Evolutionary conservation across 2,797 vertebrate species (phyloP), one percentile per base, ranked within the genome.

Genomic region (Gambelia wislizenii): DNA sequence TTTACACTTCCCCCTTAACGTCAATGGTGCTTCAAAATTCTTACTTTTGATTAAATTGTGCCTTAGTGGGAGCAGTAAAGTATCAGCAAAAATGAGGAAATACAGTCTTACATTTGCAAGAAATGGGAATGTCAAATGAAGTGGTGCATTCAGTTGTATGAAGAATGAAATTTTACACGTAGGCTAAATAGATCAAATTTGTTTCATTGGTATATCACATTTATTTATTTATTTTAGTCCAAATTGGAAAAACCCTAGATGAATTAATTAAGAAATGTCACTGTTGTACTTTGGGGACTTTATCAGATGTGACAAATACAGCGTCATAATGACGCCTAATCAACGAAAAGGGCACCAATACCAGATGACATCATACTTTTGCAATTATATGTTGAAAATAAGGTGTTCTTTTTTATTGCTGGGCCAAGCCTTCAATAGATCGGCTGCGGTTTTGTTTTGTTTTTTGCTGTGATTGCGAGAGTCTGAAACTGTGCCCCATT

Each of bases 231-330:
- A 44, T 36, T 88, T 86, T 67, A 59, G 69, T 52, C 27, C 61
- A 54, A 36, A 27, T 84, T 86, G n/a, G 69, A 67, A 47, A 91
- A 82, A 33, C 1, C 42, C 85, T 64, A 22, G 87, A 14, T 47
- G 83, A 72, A 36, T 61, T 47, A 3, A 78, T 16, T 80, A 16
- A 0, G 49, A 86, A 70, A 25, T 13, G 20, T 16, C 49, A 1
- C 33, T 0, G 0, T 14, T 39, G 25, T 3, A 0, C 16, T n/a
- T 39, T n/a, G n/a, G n/a, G n/a, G n/a, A n/a, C n/a, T n/a, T n/a
- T n/a, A n/a, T n/a, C n/a, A n/a, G n/a, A n/a, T n/a, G n/a, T n/a
- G n/a, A n/a, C n/a, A n/a, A n/a, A n/a, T n/a, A n/a, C n/a, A n/a
- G n/a, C n/a, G n/a, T n/a, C n/a, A n/a, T n/a, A n/a, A n/a, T n/a